Evolutionary conservation across 2,113 vertebrate species (phyloP), one percentile per base, ranked within the genome.

Genomic region (Polypterus bichir): DNA sequence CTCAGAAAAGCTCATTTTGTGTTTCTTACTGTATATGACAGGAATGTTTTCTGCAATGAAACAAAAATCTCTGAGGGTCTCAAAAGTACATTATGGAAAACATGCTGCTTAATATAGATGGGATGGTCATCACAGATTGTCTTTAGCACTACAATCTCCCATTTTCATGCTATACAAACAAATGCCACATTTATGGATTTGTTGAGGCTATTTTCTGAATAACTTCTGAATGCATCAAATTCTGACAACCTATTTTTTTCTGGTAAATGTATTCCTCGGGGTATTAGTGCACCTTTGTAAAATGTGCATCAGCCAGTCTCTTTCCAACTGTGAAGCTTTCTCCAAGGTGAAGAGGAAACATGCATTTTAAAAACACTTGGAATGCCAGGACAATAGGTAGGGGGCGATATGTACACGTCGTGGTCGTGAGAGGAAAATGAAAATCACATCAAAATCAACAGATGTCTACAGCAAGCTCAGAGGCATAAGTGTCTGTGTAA

Each of bases 221-320:
- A 84, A 83, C 78, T 84, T 82, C 68, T 74, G 76, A 77, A 84
- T 83, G 74, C 70, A 83, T 88, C 79, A 82, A 77, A 83, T 77
- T 75, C 72, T 80, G 84, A 85, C 83, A 83, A 74, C 76, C 65
- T 75, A 82, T 83, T 82, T 77, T 73, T 71, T 77, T 76, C 77
- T 74, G 75, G 76, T 76, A 79, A 83, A 81, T 81, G 76, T 77
- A 74, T 76, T 82, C 85, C 82, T 80, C 64, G 0, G 81, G 80
- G 79, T 74, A 70, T 80, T 68, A 64, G 62, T 75, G 78, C 77
- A 81, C 76, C 79, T 83, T 82, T 74, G 65, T 64, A 64, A 69
- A 76, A 79, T 73, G 59, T 59, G 46, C 66, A 71, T 59, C 71
- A 59, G 63, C 67, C 49, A 71, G 46, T 52, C 49, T 62, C 49